These are phyloP conservation scores for Scelioninae gen. 1 DNA, from an alignment of 2,888 invertebrate genomes.

Conservation along the genomic window DNA sequence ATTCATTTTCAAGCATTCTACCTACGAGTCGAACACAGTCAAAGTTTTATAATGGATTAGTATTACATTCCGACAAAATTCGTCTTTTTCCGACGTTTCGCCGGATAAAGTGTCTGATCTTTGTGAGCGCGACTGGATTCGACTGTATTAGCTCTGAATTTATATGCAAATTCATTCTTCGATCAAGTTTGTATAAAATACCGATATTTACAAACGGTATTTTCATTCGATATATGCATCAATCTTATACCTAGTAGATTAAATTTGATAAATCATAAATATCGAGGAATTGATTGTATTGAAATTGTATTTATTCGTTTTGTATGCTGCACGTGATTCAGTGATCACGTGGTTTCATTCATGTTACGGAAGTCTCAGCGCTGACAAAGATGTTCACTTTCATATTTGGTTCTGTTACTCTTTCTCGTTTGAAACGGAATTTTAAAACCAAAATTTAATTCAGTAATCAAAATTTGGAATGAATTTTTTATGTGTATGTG, in stretches of 20 bases:
- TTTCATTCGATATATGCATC: not conserved
- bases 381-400: conserved; percentile 14
- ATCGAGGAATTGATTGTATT: conserved; percentile 26
- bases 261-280: conserved; percentile 27
- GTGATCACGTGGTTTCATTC: not conserved
- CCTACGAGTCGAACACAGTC: conserved; percentile 15
- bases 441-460: too few relatives aligned
- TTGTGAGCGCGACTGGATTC: not conserved
- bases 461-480: too few relatives aligned
- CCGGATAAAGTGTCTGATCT: not conserved
- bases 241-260: conserved; percentile 10
- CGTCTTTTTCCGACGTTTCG: not conserved
- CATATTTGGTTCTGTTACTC: not conserved
- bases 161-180: conserved; percentile 17
- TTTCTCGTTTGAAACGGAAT: not conserved
- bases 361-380: not conserved
- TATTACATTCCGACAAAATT: conserved; percentile 49
- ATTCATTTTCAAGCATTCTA: conserved; percentile 13
- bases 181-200: conserved; percentile 12
- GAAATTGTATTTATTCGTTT: conserved; percentile 5
- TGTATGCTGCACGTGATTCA: conserved; percentile 6
- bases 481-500: not conserved
- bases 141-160: conserved; percentile 14
- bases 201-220: not conserved
- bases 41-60: conserved; percentile 35